A percentile compares a stretch with the other conserved stretches of the same genome.
These are phyloP conservation scores for Eupithecia dodoneata DNA, from an alignment of 2,888 invertebrate genomes.

Conservation along the genomic window DNA sequence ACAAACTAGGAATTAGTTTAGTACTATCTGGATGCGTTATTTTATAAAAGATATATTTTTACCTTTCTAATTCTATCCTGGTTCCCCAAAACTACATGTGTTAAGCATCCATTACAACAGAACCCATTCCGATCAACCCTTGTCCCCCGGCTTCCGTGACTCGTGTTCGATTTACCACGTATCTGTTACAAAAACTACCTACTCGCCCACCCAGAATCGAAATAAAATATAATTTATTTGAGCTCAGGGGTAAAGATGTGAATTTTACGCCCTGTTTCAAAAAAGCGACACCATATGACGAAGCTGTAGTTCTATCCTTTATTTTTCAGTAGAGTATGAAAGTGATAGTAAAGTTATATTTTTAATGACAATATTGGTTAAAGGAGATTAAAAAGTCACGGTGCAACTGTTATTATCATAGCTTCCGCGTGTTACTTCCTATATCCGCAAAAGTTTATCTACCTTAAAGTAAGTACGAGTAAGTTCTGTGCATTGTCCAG, in stretches of 20 bases:
- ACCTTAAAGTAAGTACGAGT: neutral
- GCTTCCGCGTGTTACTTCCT: slow-evolving; percentile 59
- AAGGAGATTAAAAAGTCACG: slow-evolving; percentile 74
- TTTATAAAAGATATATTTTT: neutral
- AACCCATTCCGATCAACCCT: slow-evolving; percentile 69
- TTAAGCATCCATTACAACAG: slow-evolving; percentile 56
- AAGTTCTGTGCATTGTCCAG: no score
- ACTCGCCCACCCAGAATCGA: slow-evolving; percentile 78
- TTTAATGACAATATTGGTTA: slow-evolving; percentile 49
- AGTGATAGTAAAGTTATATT: slow-evolving; percentile 54
- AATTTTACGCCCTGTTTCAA: slow-evolving; percentile 73
- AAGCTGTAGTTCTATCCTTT: slow-evolving; percentile 59
- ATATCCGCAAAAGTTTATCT: slow-evolving; percentile 33
- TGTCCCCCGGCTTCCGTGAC: slow-evolving; percentile 77
- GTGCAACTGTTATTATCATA: slow-evolving; percentile 66
- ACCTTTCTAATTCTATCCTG: neutral
- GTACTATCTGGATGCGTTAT: neutral
- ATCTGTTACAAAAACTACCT: slow-evolving; percentile 68
- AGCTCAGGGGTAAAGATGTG: slow-evolving; percentile 77
- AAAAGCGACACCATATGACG: slow-evolving; percentile 76
- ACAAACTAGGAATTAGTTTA: neutral
- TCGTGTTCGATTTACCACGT: slow-evolving; percentile 63
- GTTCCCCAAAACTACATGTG: slow-evolving; percentile 63
- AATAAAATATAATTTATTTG: slow-evolving; percentile 80
- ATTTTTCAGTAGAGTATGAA: slow-evolving; percentile 52